These are phyloP conservation scores for Argyresthia goedartella DNA, from an alignment of 2,888 invertebrate species.

Conservation along the genomic window DNA sequence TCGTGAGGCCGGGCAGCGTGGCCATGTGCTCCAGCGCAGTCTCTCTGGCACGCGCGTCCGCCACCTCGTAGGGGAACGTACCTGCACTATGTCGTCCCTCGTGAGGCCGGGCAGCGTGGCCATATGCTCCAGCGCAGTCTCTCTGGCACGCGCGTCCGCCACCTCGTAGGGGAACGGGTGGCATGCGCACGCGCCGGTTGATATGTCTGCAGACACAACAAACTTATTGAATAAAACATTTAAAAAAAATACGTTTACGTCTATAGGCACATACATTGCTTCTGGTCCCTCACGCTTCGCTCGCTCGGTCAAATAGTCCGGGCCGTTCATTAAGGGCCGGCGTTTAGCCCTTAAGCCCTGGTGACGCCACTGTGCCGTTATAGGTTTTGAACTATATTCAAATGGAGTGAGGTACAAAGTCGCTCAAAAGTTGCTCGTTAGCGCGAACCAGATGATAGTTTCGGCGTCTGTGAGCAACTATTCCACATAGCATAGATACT, in stretches of 20 bases:
- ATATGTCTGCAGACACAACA: slow-evolving; percentile 23
- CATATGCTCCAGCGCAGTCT: slow-evolving; percentile 86
- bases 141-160: slow-evolving; percentile 22
- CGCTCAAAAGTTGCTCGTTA: too few relatives aligned
- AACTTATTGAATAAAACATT: background rate
- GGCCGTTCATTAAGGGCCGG: too few relatives aligned
- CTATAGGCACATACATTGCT: too few relatives aligned
- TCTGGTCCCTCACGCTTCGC: too few relatives aligned
- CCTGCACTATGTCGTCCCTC: slow-evolving; percentile 77
- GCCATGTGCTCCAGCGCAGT: slow-evolving; percentile 87
- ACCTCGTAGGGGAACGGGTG: slow-evolving; percentile 19
- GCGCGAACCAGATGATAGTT: too few relatives aligned
- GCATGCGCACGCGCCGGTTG: slow-evolving; percentile 38
- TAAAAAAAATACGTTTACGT: background rate
- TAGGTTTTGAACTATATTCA: too few relatives aligned
- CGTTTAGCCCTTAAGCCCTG: too few relatives aligned
- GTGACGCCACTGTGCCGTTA: too few relatives aligned
- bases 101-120: slow-evolving; percentile 82
- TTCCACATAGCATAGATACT: too few relatives aligned
- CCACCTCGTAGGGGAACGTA: slow-evolving; percentile 17
- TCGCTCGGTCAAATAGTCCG: too few relatives aligned
- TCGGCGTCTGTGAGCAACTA: too few relatives aligned
- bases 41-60: slow-evolving; percentile 33
- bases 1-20: slow-evolving; percentile 81
- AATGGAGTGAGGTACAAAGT: too few relatives aligned